phyloP scores from a whole-genome alignment of 2,888 invertebrate genomes.

The Clostera curtula region DNA sequence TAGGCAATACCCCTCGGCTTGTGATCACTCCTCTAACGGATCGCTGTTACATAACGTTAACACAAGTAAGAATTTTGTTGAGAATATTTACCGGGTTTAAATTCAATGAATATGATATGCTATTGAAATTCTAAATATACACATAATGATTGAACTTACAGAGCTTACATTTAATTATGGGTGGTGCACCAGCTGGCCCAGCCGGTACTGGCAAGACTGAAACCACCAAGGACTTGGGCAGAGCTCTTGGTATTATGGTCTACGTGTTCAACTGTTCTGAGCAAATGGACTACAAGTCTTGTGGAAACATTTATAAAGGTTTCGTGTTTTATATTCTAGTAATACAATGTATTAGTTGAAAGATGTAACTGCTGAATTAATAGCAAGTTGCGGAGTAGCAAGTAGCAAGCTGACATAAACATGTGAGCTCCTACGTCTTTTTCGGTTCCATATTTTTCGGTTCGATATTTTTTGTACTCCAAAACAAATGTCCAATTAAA shows the following conservation, averaged over 20 bases:
- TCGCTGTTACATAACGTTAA: conserved; percentile 95
- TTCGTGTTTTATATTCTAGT: conserved; percentile 1
- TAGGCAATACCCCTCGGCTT: conserved; percentile 94
- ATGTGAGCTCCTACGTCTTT: too few species aligned
- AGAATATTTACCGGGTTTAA: too few species aligned
- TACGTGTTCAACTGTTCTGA: conserved; percentile 98
- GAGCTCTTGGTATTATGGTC: conserved; percentile 96
- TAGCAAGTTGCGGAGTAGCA: too few species aligned
- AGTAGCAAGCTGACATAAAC: too few species aligned
- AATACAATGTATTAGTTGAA: conserved; percentile 1
- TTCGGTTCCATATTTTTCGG: too few species aligned
- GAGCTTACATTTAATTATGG: conserved; percentile 94
- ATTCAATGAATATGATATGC: too few species aligned
- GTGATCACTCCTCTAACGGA: conserved; percentile 97
- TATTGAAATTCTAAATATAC: too few species aligned
- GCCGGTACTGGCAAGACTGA: conserved; percentile 98
- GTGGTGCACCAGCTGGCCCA: conserved; percentile 97
- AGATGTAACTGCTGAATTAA: too few species aligned
- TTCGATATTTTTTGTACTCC: too few species aligned
- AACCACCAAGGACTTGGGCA: conserved; percentile 96
- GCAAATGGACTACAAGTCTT: conserved; percentile 97
- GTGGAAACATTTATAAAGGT: conserved; percentile 95
- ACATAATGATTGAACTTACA: conserved; percentile 38
- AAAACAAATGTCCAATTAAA: too few species aligned
- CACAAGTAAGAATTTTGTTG: conserved; percentile 74